A percentile compares a stretch with the other conserved stretches of the same genome.
These are phyloP conservation scores for Hirundo rustica DNA, from an alignment of 2,797 vertebrate species.

Conservation along the genomic window DNA sequence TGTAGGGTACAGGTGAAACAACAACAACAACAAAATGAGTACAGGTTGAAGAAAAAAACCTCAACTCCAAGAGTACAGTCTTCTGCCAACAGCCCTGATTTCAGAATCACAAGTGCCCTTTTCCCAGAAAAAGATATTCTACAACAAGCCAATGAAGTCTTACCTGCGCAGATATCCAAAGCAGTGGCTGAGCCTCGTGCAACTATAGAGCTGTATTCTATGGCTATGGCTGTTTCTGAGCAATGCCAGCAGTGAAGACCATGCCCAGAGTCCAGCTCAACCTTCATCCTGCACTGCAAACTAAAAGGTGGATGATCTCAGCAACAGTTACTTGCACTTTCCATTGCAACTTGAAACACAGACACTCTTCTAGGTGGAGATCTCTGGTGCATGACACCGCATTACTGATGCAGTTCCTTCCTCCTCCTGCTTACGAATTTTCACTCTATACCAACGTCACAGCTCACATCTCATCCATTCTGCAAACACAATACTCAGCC, in stretches of 20 bases:
- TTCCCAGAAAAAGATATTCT: not conserved
- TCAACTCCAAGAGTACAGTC: not conserved
- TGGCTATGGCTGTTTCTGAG: not conserved
- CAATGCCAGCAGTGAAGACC: not conserved
- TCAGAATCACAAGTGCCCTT: not conserved
- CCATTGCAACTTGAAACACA: not conserved
- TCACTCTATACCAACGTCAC: not conserved
- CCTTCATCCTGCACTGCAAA: not conserved
- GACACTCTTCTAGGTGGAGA: not conserved
- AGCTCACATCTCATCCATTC: not conserved
- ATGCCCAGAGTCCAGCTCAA: not conserved
- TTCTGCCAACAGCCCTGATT: not conserved
- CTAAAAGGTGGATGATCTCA: not conserved
- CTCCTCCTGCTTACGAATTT: not conserved
- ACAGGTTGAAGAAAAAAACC: accelerated
- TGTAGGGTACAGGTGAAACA: not conserved
- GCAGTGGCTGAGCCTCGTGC: not conserved
- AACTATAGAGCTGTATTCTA: not conserved
- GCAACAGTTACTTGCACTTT: not conserved
- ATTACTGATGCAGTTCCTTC: not conserved
- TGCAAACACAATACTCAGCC: not conserved
- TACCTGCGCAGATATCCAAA: not conserved
- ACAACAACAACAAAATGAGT: not conserved
- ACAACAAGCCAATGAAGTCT: not conserved
- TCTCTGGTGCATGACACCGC: not conserved